phyloP scores from a whole-genome alignment of 2,888 invertebrate genomes.

The Drosophila histrio region DNA sequence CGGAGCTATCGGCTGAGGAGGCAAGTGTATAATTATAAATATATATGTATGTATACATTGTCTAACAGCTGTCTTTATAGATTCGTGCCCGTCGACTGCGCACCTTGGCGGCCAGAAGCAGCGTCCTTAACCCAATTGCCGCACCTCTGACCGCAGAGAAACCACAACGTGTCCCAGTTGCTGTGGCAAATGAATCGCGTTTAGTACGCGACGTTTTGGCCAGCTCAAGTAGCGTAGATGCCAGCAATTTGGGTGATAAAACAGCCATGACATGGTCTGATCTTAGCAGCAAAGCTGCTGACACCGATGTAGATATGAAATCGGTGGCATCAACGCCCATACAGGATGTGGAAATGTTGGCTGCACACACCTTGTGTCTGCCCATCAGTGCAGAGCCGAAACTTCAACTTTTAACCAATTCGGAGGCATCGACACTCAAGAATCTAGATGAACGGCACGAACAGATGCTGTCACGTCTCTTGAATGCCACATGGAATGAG shows the following conservation, averaged over 20 bases:
- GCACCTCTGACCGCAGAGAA: slow-evolving; percentile 36
- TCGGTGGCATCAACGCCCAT: slow-evolving; percentile 67
- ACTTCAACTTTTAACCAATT: neutral
- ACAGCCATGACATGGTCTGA: slow-evolving; percentile 39
- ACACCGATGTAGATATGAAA: slow-evolving; percentile 81
- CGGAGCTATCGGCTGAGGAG: slow-evolving; percentile 95
- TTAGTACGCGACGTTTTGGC: slow-evolving; percentile 69
- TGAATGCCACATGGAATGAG: slow-evolving; percentile 90
- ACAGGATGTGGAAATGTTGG: slow-evolving; percentile 85
- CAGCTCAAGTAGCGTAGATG: slow-evolving; percentile 32
- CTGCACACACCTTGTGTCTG: slow-evolving; percentile 59
- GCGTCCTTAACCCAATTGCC: slow-evolving; percentile 10
- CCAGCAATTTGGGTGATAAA: slow-evolving; percentile 25
- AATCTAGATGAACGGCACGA: slow-evolving; percentile 84
- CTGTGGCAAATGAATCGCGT: slow-evolving; percentile 81
- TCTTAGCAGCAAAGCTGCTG: slow-evolving; percentile 44
- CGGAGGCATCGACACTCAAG: slow-evolving; percentile 20
- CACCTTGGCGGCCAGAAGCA: slow-evolving; percentile 76
- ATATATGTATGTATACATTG: neutral
- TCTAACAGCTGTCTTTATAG: slow-evolving; percentile 78
- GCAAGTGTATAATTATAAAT: slow-evolving; percentile 85
- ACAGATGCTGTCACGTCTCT: slow-evolving; percentile 88
- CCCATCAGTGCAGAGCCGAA: neutral
- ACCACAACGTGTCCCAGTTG: slow-evolving; percentile 45
- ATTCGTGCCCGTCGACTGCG: slow-evolving; percentile 82